Percentiles rank a stretch among this genome's conserved stretches.
Conservation (phyloP, 1,140 invertebrate genomes). For the Drosophila erecta region DNA sequence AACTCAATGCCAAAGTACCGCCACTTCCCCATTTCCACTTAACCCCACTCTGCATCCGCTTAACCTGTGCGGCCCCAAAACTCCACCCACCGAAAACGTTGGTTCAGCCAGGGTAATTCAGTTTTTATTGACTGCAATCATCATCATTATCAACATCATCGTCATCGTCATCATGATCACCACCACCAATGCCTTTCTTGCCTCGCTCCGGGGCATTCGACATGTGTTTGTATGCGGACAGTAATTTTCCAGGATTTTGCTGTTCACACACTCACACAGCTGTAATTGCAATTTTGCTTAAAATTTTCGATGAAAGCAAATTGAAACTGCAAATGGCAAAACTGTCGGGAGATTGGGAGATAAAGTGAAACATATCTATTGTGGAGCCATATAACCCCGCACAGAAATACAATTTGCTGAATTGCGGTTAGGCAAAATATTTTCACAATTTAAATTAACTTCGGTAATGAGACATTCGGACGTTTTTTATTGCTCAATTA, state of each 20-base stretch:
- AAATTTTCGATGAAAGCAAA: constrained; percentile 52
- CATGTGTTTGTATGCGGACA: constrained; percentile 34
- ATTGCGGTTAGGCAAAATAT: constrained; percentile 33
- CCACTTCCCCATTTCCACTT: constrained; percentile 11
- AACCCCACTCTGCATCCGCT: constrained; percentile 39
- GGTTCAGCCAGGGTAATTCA: constrained; percentile 50
- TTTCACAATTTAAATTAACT: constrained; percentile 41
- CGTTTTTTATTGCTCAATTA: constrained; percentile 34
- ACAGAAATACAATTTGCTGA: not conserved
- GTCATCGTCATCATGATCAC: constrained; percentile 16
- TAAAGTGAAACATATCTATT: constrained; percentile 18
- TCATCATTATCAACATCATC: constrained; percentile 16
- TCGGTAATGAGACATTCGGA: constrained; percentile 18
- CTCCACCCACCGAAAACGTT: constrained; percentile 9
- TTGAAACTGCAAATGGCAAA: constrained; percentile 44
- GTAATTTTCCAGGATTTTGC: constrained; percentile 16
- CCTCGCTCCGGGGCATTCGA: constrained; percentile 17
- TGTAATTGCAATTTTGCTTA: constrained; percentile 69
- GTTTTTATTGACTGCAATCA: constrained; percentile 74
- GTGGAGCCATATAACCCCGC: not conserved
- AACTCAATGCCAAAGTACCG: constrained; percentile 34
- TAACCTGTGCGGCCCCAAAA: constrained; percentile 21
- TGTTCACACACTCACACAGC: not conserved
- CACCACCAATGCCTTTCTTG: constrained; percentile 19
- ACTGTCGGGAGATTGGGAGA: constrained; percentile 5